These are phyloP conservation scores for Spatulosminthurus flaviceps DNA, from an alignment of 2,888 invertebrate genomes.

Conservation along the genomic window DNA sequence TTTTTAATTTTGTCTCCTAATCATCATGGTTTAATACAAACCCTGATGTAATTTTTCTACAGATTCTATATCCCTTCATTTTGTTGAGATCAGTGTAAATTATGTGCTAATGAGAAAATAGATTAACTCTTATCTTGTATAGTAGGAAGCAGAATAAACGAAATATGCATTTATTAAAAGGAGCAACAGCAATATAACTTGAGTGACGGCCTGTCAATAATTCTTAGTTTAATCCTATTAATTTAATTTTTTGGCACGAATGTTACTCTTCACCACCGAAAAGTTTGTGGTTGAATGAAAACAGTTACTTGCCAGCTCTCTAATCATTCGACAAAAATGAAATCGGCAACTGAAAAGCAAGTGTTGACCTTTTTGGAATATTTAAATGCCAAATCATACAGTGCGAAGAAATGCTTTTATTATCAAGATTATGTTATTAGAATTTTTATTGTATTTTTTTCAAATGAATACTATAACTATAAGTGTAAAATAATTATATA, in stretches of 20 bases:
- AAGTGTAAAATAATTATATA: no score
- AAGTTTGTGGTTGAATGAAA: no score
- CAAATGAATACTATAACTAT: no score
- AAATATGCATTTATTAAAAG: constrained; percentile 9
- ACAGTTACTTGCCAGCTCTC: no score
- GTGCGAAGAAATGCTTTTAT: no score
- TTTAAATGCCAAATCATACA: no score
- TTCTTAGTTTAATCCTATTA: not conserved
- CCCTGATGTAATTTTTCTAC: not conserved
- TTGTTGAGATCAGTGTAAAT: not conserved
- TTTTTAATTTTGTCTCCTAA: not conserved
- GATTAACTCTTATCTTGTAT: not conserved
- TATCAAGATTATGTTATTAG: no score
- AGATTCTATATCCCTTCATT: not conserved
- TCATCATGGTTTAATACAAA: not conserved
- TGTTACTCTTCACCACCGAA: not conserved
- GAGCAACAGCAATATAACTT: not conserved
- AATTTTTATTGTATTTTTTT: no score
- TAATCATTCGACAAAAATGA: no score
- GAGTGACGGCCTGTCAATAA: not conserved
- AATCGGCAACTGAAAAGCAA: no score
- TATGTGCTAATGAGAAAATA: not conserved
- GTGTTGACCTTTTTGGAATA: no score
- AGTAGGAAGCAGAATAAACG: constrained; percentile 3
- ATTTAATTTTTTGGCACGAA: not conserved